Evolutionary conservation across 1,140 invertebrate species (phyloP), one percentile per base, ranked within the genome.

Genomic region (Eriosoma lanigerum): DNA sequence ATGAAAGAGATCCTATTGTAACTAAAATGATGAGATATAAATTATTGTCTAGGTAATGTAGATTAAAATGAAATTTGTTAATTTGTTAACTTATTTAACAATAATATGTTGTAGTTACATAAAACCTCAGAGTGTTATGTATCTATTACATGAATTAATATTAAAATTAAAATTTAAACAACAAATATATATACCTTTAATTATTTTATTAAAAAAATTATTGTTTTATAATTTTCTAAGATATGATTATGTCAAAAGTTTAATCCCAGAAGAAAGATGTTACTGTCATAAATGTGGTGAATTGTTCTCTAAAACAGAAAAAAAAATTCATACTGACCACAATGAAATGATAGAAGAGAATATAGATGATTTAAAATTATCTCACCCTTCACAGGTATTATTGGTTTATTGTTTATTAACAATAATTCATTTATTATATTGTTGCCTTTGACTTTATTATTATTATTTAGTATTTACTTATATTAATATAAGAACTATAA

Each of bases 11-110:
- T 29, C 68, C 24, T 8, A 38, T 73, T 24, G 44, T 60, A 5
- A 76, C 56, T 24, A 81, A 81, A 50, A 76, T 81, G 44, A 52
- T 29, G 64, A 81, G 70, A 52, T 81, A 19, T 46, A 76, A 76
- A 81, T 15, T 81, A 56, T 13, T 54, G 32, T 62, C 75, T 13
- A 78, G 24, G 75, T 78, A 15, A 46, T 44, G 0, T n/a, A n/a
- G n/a, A n/a, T n/a, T n/a, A n/a, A n/a, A n/a, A n/a, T n/a, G n/a
- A n/a, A n/a, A n/a, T n/a, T n/a, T n/a, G n/a, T n/a, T n/a, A n/a
- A n/a, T 38, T 10, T 24, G 26, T 50, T 50, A 13, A n/a, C 2
- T 21, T 24, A 68, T 12, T 1, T 68, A 24, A 24, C n/a, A n/a
- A n/a, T n/a, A n/a, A n/a, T n/a, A n/a, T n/a, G n/a, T n/a, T n/a